A percentile compares a stretch with the other conserved stretches of the same genome.
These are phyloP conservation scores for Rhagologus leucostigma DNA, from an alignment of 2,113 vertebrate species.

Conservation along the genomic window DNA sequence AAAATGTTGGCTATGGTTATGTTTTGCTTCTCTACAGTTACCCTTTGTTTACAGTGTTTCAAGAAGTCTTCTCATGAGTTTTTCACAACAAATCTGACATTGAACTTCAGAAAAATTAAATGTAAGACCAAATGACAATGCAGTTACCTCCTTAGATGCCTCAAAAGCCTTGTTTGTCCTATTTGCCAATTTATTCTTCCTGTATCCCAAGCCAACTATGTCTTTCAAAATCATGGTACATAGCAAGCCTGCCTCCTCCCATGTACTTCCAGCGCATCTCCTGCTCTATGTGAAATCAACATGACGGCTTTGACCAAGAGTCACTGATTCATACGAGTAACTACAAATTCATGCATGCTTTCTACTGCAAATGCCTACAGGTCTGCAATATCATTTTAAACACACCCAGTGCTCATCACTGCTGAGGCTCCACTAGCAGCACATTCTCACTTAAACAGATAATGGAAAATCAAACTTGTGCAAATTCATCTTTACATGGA, in stretches of 20 bases:
- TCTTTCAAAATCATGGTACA: accelerated
- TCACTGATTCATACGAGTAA: accelerated
- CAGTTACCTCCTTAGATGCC: neutral
- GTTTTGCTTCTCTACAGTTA: neutral
- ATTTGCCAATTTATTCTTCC: neutral
- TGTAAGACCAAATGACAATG: neutral
- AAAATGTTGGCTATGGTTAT: neutral
- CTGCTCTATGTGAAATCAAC: neutral
- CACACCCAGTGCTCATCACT: accelerated
- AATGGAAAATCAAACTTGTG: accelerated
- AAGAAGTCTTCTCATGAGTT: neutral
- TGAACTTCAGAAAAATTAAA: neutral
- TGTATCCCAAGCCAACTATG: neutral
- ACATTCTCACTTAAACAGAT: accelerated
- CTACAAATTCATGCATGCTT: neutral
- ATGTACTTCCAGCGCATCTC: no score
- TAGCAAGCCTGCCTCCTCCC: neutral
- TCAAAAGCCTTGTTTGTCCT: neutral
- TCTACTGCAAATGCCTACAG: no score
- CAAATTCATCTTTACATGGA: neutral
- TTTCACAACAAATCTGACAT: neutral
- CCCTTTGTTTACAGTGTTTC: neutral
- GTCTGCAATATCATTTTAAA: neutral
- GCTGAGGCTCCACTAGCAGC: neutral
- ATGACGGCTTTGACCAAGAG: accelerated